These are phyloP conservation scores for Tenthredo amoena DNA, from an alignment of 2,888 invertebrate species.

Conservation along the genomic window DNA sequence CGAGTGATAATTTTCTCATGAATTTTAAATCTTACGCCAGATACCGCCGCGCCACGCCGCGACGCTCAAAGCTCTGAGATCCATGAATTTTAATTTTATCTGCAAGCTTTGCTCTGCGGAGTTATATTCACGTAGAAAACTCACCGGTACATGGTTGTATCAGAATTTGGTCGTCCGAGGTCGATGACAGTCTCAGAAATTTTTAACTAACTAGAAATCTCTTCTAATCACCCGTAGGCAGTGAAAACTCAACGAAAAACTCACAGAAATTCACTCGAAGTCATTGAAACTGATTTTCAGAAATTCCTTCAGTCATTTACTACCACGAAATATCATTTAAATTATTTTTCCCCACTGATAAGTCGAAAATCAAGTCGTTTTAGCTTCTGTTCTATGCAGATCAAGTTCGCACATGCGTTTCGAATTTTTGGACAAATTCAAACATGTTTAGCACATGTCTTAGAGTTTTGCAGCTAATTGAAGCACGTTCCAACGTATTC, in stretches of 20 bases:
- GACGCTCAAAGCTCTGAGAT: background rate
- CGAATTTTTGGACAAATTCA: background rate
- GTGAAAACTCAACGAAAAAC: background rate
- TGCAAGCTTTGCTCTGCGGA: slow-evolving; percentile 22
- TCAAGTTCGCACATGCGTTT: background rate
- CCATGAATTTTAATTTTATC: slow-evolving; percentile 47
- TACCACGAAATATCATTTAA: background rate
- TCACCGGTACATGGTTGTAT: background rate
- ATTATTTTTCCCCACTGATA: background rate
- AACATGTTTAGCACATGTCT: background rate
- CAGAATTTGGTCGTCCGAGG: background rate
- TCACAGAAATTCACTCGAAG: background rate
- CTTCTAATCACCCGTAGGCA: background rate
- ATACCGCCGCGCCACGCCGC: slow-evolving; percentile 3
- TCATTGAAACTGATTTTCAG: background rate
- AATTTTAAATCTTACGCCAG: slow-evolving; percentile 37
- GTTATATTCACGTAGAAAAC: slow-evolving; percentile 7
- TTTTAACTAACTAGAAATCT: background rate
- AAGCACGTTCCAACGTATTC: background rate
- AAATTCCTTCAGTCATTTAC: too few relatives aligned
- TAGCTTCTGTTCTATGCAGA: background rate
- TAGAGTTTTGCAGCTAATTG: background rate
- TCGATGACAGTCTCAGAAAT: background rate
- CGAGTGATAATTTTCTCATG: slow-evolving; percentile 49
- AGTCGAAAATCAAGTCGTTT: background rate